phyloP scores from a whole-genome alignment of 2,888 invertebrate genomes.

The Cerastis leucographa region DNA sequence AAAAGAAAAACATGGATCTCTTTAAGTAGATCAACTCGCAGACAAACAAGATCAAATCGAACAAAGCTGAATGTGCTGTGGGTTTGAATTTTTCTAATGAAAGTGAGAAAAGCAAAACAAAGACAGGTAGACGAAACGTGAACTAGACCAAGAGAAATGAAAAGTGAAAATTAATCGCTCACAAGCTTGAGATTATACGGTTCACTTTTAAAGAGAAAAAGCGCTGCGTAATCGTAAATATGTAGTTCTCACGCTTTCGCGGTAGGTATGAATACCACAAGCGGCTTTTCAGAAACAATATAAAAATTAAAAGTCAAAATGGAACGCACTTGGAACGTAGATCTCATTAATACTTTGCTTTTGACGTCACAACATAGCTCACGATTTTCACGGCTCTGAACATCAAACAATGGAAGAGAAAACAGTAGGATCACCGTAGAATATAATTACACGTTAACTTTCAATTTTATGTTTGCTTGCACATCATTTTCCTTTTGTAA shows the following conservation, averaged over 20 bases:
- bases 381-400: slow-evolving; percentile 82
- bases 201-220: slow-evolving; percentile 66
- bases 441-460: slow-evolving; percentile 80
- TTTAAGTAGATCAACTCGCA: neutral
- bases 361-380: slow-evolving; percentile 61
- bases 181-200: slow-evolving; percentile 64
- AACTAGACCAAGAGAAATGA: slow-evolving; percentile 61
- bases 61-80: neutral
- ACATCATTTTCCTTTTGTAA: slow-evolving; percentile 56
- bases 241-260: slow-evolving; percentile 66
- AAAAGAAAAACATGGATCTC: neutral
- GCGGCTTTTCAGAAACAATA: slow-evolving; percentile 38
- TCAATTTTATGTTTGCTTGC: slow-evolving; percentile 77
- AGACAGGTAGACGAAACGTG: slow-evolving; percentile 27
- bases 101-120: slow-evolving; percentile 40
- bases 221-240: slow-evolving; percentile 30
- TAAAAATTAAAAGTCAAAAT: slow-evolving; percentile 24
- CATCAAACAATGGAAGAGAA: slow-evolving; percentile 88
- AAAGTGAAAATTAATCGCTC: slow-evolving; percentile 55
- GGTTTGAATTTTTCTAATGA: slow-evolving; percentile 9
- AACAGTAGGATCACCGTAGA: slow-evolving; percentile 79
- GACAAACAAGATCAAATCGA: slow-evolving; percentile 1
- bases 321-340: slow-evolving; percentile 6
- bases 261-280: neutral
- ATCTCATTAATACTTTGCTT: slow-evolving; percentile 24